These are phyloP conservation scores for Equus przewalskii DNA, from an alignment of 2,113 vertebrate genomes.

Conservation along the genomic window DNA sequence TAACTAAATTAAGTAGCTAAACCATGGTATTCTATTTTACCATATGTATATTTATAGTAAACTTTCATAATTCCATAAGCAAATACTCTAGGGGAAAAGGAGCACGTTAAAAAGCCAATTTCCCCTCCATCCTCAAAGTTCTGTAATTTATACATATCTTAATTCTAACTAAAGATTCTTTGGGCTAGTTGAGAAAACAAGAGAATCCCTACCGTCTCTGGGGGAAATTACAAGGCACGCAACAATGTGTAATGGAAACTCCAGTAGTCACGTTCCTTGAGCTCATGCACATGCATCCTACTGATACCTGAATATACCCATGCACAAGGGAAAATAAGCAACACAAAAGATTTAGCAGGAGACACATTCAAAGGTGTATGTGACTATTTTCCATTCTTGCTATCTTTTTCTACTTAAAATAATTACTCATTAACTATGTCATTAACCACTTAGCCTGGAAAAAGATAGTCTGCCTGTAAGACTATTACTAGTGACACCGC, in stretches of 20 bases:
- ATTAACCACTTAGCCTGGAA: constrained; percentile 49
- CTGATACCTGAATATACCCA: constrained; percentile 79
- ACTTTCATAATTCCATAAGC: constrained; percentile 67
- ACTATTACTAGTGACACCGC: background rate
- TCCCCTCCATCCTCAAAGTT: constrained; percentile 45
- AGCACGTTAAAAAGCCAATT: constrained; percentile 42
- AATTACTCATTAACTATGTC: constrained; percentile 23
- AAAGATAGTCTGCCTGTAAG: background rate
- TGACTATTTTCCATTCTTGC: constrained; percentile 53
- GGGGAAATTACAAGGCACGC: constrained; percentile 83
- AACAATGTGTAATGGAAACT: constrained; percentile 82
- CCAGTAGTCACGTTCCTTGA: constrained; percentile 76
- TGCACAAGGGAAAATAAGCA: constrained; percentile 85
- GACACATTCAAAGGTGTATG: constrained; percentile 51
- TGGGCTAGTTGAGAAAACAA: constrained; percentile 74
- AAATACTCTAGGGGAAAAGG: constrained; percentile 66
- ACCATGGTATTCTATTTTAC: constrained; percentile 52
- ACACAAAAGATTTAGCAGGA: constrained; percentile 67
- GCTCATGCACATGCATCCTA: constrained; percentile 89
- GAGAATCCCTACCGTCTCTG: constrained; percentile 81
- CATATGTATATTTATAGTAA: background rate
- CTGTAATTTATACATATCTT: constrained; percentile 62
- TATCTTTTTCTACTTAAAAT: constrained; percentile 61
- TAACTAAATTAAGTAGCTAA: constrained; percentile 64
- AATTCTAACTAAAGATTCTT: constrained; percentile 60